Evolutionary conservation across 2,888 invertebrate species (phyloP).

Genomic region (Rhorus exstirpatorius): DNA sequence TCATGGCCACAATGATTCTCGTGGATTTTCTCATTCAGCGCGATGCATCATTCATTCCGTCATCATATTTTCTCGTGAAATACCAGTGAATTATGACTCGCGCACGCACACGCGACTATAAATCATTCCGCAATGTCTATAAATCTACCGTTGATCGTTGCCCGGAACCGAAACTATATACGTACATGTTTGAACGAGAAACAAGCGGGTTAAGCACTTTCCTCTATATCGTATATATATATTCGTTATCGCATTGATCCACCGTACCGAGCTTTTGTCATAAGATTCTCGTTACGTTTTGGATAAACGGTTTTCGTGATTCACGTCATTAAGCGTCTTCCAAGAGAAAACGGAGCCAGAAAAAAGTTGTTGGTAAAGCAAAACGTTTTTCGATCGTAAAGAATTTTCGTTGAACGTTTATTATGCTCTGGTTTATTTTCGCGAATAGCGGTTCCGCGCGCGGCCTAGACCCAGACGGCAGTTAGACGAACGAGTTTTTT

Average conservation of each 20-base stretch:
- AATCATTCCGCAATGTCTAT: constrained; percentile 39
- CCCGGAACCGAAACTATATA: not conserved
- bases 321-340: constrained; percentile 22
- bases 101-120: constrained; percentile 63
- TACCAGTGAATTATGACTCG: constrained; percentile 24
- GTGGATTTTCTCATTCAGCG: not conserved
- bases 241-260: not conserved
- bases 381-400: too few relatives aligned
- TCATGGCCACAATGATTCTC: not conserved
- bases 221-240: too few relatives aligned
- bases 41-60: constrained; percentile 14
- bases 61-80: constrained; percentile 35
- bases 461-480: constrained; percentile 64
- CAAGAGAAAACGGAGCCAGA: not conserved
- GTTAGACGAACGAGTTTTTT: constrained; percentile 56
- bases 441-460: constrained; percentile 12
- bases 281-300: constrained; percentile 3
- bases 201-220: too few relatives aligned
- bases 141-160: constrained; percentile 34
- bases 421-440: constrained; percentile 60
- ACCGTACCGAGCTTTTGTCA: not conserved
- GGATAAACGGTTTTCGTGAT: constrained; percentile 47
- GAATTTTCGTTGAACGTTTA: not conserved
- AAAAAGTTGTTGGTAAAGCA: not conserved
- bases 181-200: too few relatives aligned